phyloP scores from a whole-genome alignment of 2,888 invertebrate species.

The Minunthozetes semirufus region DNA sequence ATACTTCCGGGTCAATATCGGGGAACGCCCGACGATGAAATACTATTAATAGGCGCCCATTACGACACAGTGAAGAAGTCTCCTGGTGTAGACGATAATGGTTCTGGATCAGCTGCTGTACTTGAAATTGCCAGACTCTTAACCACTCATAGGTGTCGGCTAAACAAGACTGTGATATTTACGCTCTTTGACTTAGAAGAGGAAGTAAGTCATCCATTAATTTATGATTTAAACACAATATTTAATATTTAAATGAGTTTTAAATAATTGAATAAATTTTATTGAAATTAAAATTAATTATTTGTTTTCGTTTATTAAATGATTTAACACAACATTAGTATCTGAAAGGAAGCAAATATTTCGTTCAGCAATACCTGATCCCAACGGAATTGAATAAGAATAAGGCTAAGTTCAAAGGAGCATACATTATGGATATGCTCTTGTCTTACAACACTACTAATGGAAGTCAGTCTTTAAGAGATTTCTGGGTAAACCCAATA shows the following conservation, averaged over 20 bases:
- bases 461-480: slow-evolving; percentile 36
- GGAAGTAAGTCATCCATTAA: slow-evolving; percentile 43
- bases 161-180: slow-evolving; percentile 46
- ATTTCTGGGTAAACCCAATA: slow-evolving; percentile 33
- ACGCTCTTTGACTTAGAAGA: slow-evolving; percentile 49
- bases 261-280: neutral
- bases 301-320: neutral
- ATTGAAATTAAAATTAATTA: neutral
- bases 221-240: neutral
- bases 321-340: slow-evolving; percentile 40
- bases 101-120: slow-evolving; percentile 47
- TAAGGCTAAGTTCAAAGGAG: slow-evolving; percentile 35
- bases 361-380: slow-evolving; percentile 46
- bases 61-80: slow-evolving; percentile 47
- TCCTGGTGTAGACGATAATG: slow-evolving; percentile 46
- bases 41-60: slow-evolving; percentile 47
- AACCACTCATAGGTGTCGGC: slow-evolving; percentile 40
- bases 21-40: slow-evolving; percentile 46
- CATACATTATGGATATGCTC: slow-evolving; percentile 47
- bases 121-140: slow-evolving; percentile 46
- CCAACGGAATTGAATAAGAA: slow-evolving; percentile 40
- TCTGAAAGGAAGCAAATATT: slow-evolving; percentile 45
- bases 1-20: slow-evolving; percentile 46
- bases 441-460: slow-evolving; percentile 47
- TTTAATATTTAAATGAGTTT: neutral